Conservation (phyloP, 2,113 vertebrate genomes). For the Pelecanoides urinatrix region DNA sequence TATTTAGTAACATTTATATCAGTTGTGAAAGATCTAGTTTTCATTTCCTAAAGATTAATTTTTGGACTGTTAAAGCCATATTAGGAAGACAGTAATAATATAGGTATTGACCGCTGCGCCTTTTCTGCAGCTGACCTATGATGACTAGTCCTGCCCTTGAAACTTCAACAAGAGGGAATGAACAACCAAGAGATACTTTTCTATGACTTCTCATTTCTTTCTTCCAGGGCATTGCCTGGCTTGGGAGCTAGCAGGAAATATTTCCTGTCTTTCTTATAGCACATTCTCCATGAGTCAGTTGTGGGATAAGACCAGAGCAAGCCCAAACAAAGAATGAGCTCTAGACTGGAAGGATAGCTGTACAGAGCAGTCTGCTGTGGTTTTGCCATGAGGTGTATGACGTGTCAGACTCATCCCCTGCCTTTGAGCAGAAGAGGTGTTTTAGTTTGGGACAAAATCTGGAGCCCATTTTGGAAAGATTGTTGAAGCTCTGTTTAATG, state of each 20-base stretch:
- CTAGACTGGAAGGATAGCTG: background rate
- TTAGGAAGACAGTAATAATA: background rate
- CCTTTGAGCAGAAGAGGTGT: background rate
- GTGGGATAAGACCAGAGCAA: background rate
- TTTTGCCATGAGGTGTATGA: background rate
- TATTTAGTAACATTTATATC: background rate
- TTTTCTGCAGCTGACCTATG: background rate
- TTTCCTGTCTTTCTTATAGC: background rate
- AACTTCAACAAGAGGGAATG: background rate
- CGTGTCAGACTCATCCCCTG: background rate
- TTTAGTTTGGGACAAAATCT: background rate
- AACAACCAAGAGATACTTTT: background rate
- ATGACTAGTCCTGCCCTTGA: background rate
- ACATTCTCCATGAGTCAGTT: background rate
- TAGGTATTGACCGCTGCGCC: fast-evolving
- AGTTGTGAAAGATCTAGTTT: background rate
- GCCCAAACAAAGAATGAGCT: background rate
- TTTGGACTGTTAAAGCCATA: background rate
- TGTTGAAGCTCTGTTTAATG: background rate
- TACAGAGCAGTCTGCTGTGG: background rate
- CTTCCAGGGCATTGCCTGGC: background rate
- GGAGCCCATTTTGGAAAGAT: background rate
- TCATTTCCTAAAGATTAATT: background rate
- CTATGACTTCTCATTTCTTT: background rate
- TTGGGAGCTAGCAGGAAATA: background rate